Evolutionary conservation across 2,113 vertebrate genomes (phyloP).

Genomic region (Hippocampus zosterae): DNA sequence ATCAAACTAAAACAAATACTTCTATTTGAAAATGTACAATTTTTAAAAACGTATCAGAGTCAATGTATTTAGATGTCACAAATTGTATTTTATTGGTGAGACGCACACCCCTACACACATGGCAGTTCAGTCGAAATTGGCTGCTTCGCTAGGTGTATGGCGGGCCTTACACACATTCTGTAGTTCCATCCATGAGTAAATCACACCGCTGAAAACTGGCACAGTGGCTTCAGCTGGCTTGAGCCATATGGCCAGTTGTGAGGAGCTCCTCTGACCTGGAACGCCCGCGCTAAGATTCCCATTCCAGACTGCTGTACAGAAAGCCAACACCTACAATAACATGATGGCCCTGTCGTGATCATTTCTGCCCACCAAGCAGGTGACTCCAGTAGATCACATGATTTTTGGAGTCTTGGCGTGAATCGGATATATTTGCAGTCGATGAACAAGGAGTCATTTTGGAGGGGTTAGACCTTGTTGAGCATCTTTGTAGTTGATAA

Average conservation of each 20-base stretch:
- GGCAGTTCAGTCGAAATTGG: not conserved
- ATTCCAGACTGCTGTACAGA: conserved; percentile 46
- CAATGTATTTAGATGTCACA: too few species aligned
- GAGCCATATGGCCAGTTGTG: conserved; percentile 61
- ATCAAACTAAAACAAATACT: too few species aligned
- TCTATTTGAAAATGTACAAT: too few species aligned
- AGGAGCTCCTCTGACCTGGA: conserved; percentile 50
- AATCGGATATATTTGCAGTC: conserved; percentile 10
- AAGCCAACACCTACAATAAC: conserved; percentile 48
- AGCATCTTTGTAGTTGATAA: too few species aligned
- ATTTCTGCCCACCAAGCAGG: conserved; percentile 45
- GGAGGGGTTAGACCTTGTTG: too few species aligned
- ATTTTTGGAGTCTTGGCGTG: conserved; percentile 19
- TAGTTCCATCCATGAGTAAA: conserved; percentile 49
- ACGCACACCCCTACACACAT: too few species aligned
- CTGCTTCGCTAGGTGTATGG: not conserved
- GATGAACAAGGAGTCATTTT: too few species aligned
- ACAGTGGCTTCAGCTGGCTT: conserved; percentile 61
- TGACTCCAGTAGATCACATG: conserved; percentile 32
- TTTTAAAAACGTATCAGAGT: too few species aligned
- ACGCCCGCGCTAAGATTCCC: conserved; percentile 47
- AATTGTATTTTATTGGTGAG: too few species aligned
- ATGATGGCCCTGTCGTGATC: conserved; percentile 37
- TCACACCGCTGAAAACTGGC: conserved; percentile 51
- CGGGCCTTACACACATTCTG: not conserved